phyloP scores from a whole-genome alignment of 2,888 invertebrate genomes.

The Rhodophaea formosa region DNA sequence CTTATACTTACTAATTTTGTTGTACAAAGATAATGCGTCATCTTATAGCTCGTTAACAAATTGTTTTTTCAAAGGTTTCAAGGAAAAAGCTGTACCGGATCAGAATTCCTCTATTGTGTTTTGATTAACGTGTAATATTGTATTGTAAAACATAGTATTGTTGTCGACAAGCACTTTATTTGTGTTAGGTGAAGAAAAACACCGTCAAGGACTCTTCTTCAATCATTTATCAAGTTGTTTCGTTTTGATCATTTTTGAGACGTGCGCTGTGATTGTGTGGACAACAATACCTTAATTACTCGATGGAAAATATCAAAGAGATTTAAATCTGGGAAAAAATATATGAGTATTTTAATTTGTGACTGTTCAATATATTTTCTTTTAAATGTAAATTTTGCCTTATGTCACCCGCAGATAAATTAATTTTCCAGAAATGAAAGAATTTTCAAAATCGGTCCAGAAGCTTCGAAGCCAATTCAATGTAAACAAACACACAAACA shows the following conservation, averaged over 20 bases:
- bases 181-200: background rate
- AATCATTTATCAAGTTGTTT: background rate
- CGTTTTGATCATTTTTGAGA: background rate
- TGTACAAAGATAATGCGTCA: background rate
- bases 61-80: background rate
- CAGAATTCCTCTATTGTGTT: conserved; percentile 8
- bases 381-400: too few relatives aligned
- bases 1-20: too few relatives aligned
- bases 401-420: too few relatives aligned
- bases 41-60: background rate
- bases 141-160: background rate
- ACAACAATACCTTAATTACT: too few relatives aligned
- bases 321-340: too few relatives aligned
- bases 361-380: too few relatives aligned
- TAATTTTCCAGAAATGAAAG: too few relatives aligned
- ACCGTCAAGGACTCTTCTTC: background rate
- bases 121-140: conserved; percentile 18
- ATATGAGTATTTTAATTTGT: too few relatives aligned
- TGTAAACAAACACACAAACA: too few relatives aligned
- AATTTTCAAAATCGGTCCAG: too few relatives aligned
- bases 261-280: background rate
- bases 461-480: too few relatives aligned
- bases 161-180: background rate
- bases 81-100: conserved; percentile 5
- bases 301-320: too few relatives aligned